Evolutionary conservation across 2,113 vertebrate genomes (phyloP).

Genomic region (Telmatochromis sp.): DNA sequence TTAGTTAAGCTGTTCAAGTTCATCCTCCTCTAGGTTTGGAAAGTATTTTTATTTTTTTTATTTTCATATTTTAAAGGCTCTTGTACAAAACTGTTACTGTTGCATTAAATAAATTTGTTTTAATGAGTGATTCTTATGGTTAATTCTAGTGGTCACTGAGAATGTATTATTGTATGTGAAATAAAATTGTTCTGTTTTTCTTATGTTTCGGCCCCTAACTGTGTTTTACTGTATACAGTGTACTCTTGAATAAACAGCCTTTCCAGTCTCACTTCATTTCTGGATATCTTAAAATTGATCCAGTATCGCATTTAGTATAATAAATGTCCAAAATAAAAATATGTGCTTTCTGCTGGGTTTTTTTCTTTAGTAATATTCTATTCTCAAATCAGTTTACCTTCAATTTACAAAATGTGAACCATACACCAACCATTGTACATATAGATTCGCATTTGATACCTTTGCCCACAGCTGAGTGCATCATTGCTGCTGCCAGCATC

Average conservation of each 20-base stretch:
- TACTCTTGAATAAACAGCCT: no score
- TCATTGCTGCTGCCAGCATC: neutral
- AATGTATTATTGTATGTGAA: neutral
- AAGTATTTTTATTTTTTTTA: no score
- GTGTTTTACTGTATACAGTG: neutral
- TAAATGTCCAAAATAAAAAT: no score
- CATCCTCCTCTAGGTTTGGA: no score
- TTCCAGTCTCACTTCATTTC: no score
- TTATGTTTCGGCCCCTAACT: neutral
- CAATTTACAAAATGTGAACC: neutral
- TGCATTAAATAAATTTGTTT: neutral
- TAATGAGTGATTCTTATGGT: neutral
- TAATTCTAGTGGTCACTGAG: neutral
- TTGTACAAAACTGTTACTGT: neutral
- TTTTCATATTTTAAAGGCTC: neutral
- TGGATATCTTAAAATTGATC: no score
- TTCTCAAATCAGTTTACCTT: neutral
- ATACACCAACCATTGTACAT: neutral
- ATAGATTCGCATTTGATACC: neutral
- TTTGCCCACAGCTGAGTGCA: neutral
- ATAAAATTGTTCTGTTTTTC: neutral
- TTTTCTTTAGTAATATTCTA: neutral
- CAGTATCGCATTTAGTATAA: no score
- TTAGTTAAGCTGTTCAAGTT: no score
- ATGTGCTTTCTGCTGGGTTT: accelerated